Evolutionary conservation across 2,888 invertebrate species (phyloP), one percentile per base, ranked within the genome.

Genomic region (Magallana nippona): DNA sequence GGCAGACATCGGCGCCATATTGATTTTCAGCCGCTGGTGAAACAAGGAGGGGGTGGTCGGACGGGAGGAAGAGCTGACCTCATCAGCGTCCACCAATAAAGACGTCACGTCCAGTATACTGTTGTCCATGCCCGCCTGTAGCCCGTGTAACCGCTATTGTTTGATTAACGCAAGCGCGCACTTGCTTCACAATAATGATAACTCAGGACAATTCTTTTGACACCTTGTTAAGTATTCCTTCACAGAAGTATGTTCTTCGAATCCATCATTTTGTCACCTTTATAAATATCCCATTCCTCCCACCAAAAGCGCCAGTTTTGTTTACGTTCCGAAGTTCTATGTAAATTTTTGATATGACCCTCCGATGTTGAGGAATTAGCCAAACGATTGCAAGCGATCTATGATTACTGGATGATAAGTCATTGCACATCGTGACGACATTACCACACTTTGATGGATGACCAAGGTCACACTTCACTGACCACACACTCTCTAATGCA

Each of bases 401-500:
- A 27, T 71, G 32, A 71, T 71, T 71, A 32, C 71, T 15, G 22
- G 32, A 71, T 71, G 71, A 71, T 71, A 71, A 71, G 27, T 71
- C 71, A 71, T 27, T 71, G 71, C 71, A 71, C 15, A 71, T 71
- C 71, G 71, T 71, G 71, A 71, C 71, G 71, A 32, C 71, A 71
- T 71, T 71, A 71, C 71, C 71, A 32, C 22, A 71, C 11, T 10
- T 71, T 71, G 71, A 71, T 71, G 71, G 71, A 71, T 71, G 71
- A 71, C 71, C 71, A 27, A 71, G 71, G 71, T 22, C 71, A 71
- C 27, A 32, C 71, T 15, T 71, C 71, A 32, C 27, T 71, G 71
- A 71, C 71, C 71, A 71, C 15, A 22, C 11, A 32, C 15, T 27
- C 32, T 27, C 71, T 71, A 15, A 13, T 13, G 13, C 11, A 19